Evolutionary conservation across 2,797 vertebrate genomes (phyloP).

Genomic region (Pyrrhura leucotis): DNA sequence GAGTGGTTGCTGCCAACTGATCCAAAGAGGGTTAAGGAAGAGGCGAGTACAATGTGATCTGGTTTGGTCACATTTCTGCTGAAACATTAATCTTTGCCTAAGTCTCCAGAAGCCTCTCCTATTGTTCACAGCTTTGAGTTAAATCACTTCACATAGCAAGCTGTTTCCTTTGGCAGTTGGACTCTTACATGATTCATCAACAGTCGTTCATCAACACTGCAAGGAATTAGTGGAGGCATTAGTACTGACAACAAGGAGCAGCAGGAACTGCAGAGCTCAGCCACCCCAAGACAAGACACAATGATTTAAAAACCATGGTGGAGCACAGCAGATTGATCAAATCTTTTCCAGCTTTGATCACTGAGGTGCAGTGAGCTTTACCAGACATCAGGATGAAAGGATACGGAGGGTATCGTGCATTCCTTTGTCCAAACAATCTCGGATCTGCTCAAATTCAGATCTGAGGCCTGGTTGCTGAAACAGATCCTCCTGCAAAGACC

Average conservation of each 20-base stretch:
- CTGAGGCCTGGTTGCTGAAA: constrained; percentile 96
- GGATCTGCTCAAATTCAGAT: constrained; percentile 91
- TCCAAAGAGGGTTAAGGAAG: constrained; percentile 68
- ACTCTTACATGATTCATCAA: neutral
- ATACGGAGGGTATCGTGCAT: constrained; percentile 91
- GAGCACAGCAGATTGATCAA: neutral
- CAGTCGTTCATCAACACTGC: rapidly evolving
- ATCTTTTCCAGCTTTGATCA: neutral
- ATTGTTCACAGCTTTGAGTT: neutral
- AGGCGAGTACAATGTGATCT: neutral
- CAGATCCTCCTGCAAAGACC: constrained; percentile 89
- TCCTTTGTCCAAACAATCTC: constrained; percentile 93
- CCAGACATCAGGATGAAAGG: constrained; percentile 73
- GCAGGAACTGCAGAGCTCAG: neutral
- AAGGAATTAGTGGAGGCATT: neutral
- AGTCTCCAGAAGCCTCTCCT: neutral
- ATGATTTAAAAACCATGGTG: neutral
- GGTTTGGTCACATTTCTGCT: neutral
- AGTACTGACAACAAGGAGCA: neutral
- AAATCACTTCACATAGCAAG: rapidly evolving
- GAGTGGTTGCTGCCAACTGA: constrained; percentile 94
- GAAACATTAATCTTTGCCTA: neutral
- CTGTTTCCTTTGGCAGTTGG: neutral
- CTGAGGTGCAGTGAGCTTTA: neutral
- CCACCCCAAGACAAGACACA: rapidly evolving